phyloP scores from a whole-genome alignment of 2,797 vertebrate species.

The Myotis myotis region DNA sequence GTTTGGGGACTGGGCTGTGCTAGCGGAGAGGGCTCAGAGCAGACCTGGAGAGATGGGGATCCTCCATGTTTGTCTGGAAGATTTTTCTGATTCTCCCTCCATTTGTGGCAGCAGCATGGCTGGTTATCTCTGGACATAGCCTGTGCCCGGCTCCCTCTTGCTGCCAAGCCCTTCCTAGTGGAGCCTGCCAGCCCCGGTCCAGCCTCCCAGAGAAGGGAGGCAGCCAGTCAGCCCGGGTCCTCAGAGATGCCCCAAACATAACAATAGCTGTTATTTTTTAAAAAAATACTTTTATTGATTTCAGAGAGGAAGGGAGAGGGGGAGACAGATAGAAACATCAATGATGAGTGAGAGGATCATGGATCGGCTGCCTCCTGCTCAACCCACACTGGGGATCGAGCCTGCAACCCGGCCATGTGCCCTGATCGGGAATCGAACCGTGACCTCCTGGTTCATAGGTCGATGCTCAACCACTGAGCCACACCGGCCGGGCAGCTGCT shows the following conservation, averaged over 20 bases:
- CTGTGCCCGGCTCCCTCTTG: neutral
- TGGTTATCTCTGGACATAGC: neutral
- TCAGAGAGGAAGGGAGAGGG: too few relatives aligned
- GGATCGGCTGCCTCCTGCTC: too few relatives aligned
- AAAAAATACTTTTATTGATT: too few relatives aligned
- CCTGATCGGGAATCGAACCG: too few relatives aligned
- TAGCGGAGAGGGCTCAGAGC: neutral
- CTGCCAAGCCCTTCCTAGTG: neutral
- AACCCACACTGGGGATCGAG: too few relatives aligned
- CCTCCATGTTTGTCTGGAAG: neutral
- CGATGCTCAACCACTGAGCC: neutral
- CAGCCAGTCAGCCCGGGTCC: neutral
- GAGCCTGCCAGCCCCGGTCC: neutral
- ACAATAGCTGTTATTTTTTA: neutral
- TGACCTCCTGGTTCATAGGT: too few relatives aligned
- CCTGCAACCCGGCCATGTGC: too few relatives aligned
- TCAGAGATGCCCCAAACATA: neutral
- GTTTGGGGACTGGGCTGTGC: neutral
- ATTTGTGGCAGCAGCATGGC: fast-evolving
- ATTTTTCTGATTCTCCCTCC: neutral
- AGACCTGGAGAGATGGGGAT: neutral
- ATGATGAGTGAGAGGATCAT: too few relatives aligned
- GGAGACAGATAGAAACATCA: too few relatives aligned
- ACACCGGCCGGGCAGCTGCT: neutral
- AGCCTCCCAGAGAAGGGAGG: neutral